Base-by-base conservation (phyloP, 2,113 vertebrate species). In the Podarcis cretensis region DNA sequence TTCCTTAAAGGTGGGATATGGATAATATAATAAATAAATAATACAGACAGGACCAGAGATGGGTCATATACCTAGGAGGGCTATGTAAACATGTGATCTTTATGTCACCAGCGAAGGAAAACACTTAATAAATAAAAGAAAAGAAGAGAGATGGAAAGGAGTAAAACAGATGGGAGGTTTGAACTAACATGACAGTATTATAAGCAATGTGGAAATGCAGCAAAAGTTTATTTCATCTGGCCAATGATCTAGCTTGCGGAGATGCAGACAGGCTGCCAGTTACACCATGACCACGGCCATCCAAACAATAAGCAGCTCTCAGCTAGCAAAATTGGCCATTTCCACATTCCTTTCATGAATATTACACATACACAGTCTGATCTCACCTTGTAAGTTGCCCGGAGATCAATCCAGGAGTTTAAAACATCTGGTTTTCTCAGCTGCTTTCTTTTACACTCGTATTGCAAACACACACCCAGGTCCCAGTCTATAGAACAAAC, bases 381-480 rank as follows among this genome's bases (percentile, higher is more conserved):
- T 12, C 96, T 95, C 85, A 99, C 98, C 97, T 96, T 98, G 95
- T 99, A 99, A 0, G 98, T 98, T 86, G 96, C 97, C 94, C 98
- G 97, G 90, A 99, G 98, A 92, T 99, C 99, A 85, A 99, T 99
- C 99, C 99, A 99, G 92, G 97, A 98, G 91, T 98, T 99, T 69
- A 99, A 97, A 43, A 97, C 96, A 40, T 97, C 92, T 2, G 98
- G 98, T 94, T 98, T 99, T 87, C 93, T 89, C 80, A 99, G 96
- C 95, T 99, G 99, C 95, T 99, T 99, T 89, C 99, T 97, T 95
- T 97, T 98, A 94, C 99, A 99, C 87, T 99, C 99, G 2, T 98
- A 99, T 71, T 98, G 98, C 94, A 99, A 95, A 95, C 98, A 99
- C 90, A 99, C 97, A 0, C 98, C 98, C 75, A 99, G 97, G 96